A percentile compares a stretch with the other conserved stretches of the same genome.
Evolutionary conservation across 2,113 vertebrate species (phyloP).

Genomic region (human): DNA sequence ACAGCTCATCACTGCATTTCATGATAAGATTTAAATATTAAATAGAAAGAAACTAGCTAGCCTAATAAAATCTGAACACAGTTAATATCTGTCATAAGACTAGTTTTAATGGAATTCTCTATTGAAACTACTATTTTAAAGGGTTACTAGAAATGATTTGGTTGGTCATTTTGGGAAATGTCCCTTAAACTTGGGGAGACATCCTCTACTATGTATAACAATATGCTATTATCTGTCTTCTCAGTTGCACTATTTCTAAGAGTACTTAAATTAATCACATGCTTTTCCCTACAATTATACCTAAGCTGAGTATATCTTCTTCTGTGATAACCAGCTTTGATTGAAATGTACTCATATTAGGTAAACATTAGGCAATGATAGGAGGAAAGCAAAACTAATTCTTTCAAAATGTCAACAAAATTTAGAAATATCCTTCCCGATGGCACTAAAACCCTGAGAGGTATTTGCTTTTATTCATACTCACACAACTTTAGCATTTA

Average conservation of each 20-base stretch:
- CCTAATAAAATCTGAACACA: constrained; percentile 21
- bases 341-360: not conserved
- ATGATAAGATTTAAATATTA: constrained; percentile 27
- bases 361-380: not conserved
- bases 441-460: constrained; percentile 55
- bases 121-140: not conserved
- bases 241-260: not conserved
- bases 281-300: not conserved
- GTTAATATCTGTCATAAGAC: not conserved
- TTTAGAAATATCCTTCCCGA: not conserved
- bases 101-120: not conserved
- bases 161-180: not conserved
- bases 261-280: not conserved
- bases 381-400: constrained; percentile 4
- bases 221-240: not conserved
- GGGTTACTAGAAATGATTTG: not conserved
- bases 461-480: not conserved
- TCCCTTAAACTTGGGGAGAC: not conserved
- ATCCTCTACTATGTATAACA: not conserved
- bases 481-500: not conserved
- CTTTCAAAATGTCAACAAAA: not conserved
- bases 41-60: constrained; percentile 46
- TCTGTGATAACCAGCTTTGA: not conserved
- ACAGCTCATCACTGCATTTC: constrained; percentile 19
- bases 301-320: not conserved